Percentiles rank a stretch among this genome's conserved stretches.
These are phyloP conservation scores for Coptodon bakossiorum DNA, from an alignment of 2,113 vertebrate species.

Conservation along the genomic window DNA sequence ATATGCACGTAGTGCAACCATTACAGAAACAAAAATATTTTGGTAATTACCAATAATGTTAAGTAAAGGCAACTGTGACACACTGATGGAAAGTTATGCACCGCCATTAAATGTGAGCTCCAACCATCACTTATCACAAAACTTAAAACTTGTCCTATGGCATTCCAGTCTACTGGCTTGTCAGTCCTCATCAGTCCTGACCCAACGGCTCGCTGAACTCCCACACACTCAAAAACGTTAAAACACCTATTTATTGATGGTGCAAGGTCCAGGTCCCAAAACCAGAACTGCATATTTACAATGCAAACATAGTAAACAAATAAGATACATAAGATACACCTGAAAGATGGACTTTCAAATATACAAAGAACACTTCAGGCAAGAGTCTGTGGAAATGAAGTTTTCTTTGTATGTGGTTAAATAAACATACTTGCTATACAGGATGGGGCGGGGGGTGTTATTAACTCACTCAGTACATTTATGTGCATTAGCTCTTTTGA, in stretches of 20 bases:
- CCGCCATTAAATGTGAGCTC: background rate
- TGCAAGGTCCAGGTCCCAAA: background rate
- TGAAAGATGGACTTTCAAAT: too few relatives aligned
- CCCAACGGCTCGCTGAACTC: background rate
- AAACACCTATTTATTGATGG: background rate
- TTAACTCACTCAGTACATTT: background rate
- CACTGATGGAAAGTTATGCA: background rate
- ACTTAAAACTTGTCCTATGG: background rate
- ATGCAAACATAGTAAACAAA: background rate
- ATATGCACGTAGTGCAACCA: background rate
- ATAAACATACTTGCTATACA: rapidly evolving
- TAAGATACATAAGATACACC: background rate
- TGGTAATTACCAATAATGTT: background rate
- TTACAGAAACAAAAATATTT: background rate
- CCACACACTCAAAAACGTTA: background rate
- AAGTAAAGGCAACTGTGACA: background rate
- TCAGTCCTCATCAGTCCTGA: background rate
- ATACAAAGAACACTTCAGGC: too few relatives aligned
- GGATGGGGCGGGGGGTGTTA: rapidly evolving
- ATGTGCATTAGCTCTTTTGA: background rate
- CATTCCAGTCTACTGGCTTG: background rate
- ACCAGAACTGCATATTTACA: background rate
- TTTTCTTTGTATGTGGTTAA: background rate
- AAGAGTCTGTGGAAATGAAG: too few relatives aligned
- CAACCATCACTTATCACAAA: background rate